These are phyloP conservation scores for Pseudorectes ferrugineus DNA, from an alignment of 2,113 vertebrate species.

Conservation along the genomic window DNA sequence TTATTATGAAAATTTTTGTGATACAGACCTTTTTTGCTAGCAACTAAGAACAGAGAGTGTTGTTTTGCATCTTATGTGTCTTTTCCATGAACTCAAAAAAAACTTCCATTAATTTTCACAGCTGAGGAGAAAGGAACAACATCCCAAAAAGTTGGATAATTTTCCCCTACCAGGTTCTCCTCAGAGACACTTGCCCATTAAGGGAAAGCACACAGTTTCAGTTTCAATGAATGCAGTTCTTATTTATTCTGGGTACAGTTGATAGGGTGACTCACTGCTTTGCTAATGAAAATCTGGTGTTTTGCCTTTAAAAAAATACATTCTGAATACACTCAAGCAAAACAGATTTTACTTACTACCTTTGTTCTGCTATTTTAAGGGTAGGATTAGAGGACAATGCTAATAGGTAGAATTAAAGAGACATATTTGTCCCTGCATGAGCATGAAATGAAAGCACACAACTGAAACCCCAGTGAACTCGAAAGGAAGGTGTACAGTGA, in stretches of 20 bases:
- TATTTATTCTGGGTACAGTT: conserved; percentile 60
- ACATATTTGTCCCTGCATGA: background rate
- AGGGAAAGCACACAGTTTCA: conserved; percentile 44
- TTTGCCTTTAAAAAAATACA: conserved; percentile 36
- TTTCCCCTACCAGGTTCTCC: conserved; percentile 32
- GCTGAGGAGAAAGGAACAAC: conserved; percentile 43
- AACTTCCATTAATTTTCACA: background rate
- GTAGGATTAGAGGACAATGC: conserved; percentile 5
- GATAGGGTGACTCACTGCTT: conserved; percentile 64
- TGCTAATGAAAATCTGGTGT: conserved; percentile 48
- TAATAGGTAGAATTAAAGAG: conserved; percentile 15
- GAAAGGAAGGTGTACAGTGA: background rate
- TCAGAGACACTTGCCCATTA: conserved; percentile 51
- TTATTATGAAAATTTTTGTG: background rate
- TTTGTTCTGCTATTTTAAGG: conserved; percentile 36
- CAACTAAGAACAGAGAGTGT: background rate
- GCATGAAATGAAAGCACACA: conserved; percentile 24
- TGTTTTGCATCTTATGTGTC: background rate
- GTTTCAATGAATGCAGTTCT: conserved; percentile 52
- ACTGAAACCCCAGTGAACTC: background rate
- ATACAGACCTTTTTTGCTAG: background rate
- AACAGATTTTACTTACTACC: conserved; percentile 14
- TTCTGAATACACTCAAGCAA: conserved; percentile 39
- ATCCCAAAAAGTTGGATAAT: conserved; percentile 23
- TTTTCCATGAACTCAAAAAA: background rate